Percentiles rank a stretch among this genome's conserved stretches.
These are phyloP conservation scores for Acronicta aceris DNA, from an alignment of 2,888 invertebrate genomes.

Conservation along the genomic window DNA sequence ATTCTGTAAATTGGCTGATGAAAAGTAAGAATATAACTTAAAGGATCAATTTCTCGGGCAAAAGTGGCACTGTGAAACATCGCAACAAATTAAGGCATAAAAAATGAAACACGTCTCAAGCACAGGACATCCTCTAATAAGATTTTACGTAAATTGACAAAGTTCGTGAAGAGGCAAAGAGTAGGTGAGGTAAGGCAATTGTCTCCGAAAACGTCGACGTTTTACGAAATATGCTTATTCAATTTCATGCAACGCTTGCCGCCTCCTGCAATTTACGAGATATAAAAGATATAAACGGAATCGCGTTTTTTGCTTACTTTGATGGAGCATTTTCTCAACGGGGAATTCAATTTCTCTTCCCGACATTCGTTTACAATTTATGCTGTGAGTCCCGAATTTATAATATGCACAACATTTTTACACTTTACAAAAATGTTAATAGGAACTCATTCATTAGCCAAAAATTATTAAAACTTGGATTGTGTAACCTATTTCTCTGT, in stretches of 20 bases:
- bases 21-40: conserved; percentile 4
- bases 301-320: conserved; percentile 89
- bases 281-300: conserved; percentile 90
- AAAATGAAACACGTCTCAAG: conserved; percentile 75
- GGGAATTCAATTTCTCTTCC: conserved; percentile 87
- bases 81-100: conserved; percentile 63
- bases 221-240: conserved; percentile 90
- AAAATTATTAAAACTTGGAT: conserved; percentile 51
- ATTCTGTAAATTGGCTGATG: conserved; percentile 4
- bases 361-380: conserved; percentile 84
- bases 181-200: conserved; percentile 90
- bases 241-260: conserved; percentile 90
- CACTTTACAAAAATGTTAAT: conserved; percentile 37
- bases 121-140: conserved; percentile 83
- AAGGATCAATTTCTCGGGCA: conserved; percentile 14
- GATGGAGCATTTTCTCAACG: conserved; percentile 88
- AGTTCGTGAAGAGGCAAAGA: conserved; percentile 86
- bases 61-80: conserved; percentile 34
- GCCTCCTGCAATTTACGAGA: conserved; percentile 90
- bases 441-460: conserved; percentile 6
- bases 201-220: conserved; percentile 89
- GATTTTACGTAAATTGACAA: conserved; percentile 88
- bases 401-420: conserved; percentile 61
- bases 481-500: conserved; percentile 15
- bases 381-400: conserved; percentile 75